phyloP scores from a whole-genome alignment of 2,888 invertebrate species.

The Muschampia plurimacula region DNA sequence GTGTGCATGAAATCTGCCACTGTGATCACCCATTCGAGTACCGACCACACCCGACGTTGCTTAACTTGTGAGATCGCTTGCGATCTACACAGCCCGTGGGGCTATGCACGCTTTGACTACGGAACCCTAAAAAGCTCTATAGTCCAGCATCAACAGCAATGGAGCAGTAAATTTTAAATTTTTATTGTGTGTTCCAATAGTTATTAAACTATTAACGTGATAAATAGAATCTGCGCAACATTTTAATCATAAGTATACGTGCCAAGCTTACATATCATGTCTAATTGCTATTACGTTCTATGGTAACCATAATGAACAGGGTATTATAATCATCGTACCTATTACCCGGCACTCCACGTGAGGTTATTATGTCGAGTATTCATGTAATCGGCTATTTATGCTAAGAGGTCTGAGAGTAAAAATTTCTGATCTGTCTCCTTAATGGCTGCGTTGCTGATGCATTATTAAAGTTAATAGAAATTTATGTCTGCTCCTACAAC shows the following conservation, averaged over 20 bases:
- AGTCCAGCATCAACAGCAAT: too few relatives aligned
- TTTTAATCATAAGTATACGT: background rate
- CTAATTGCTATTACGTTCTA: conserved; percentile 7
- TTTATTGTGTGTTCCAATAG: background rate
- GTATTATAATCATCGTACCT: conserved; percentile 23
- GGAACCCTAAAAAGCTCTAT: too few relatives aligned
- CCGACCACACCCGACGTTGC: too few relatives aligned
- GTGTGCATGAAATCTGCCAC: too few relatives aligned
- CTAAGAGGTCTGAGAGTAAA: conserved; percentile 28
- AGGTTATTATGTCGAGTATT: conserved; percentile 32
- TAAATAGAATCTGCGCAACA: conserved; percentile 1
- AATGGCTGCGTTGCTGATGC: conserved; percentile 9
- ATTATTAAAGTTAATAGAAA: background rate
- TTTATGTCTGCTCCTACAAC: background rate
- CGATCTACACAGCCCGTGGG: too few relatives aligned
- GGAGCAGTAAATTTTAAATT: background rate
- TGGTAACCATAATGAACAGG: conserved; percentile 29
- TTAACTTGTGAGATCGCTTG: too few relatives aligned
- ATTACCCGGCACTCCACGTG: conserved; percentile 17
- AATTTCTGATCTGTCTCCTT: conserved; percentile 22
- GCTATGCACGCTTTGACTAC: too few relatives aligned
- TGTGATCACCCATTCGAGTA: too few relatives aligned
- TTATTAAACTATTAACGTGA: background rate
- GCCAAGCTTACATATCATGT: conserved; percentile 5
- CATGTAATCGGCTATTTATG: conserved; percentile 36